Conservation (phyloP, 2,113 vertebrate genomes). For the Sminthopsis crassicaudata region DNA sequence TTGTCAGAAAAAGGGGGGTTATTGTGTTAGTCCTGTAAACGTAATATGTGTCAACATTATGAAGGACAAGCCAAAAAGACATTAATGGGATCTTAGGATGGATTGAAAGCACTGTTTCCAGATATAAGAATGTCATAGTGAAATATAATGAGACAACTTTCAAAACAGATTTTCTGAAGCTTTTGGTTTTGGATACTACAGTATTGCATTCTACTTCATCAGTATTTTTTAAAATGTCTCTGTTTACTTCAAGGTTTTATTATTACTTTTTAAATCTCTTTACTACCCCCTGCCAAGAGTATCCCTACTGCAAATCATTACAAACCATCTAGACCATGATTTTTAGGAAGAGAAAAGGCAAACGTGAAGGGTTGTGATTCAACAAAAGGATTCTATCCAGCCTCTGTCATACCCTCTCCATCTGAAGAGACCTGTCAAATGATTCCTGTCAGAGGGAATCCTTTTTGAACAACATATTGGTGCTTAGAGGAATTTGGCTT, state of each 20-base stretch:
- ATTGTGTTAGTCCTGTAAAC: no score
- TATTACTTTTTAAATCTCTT: constrained; percentile 52
- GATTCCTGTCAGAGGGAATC: no score
- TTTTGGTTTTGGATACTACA: constrained; percentile 39
- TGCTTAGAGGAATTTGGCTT: no score
- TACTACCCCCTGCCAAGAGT: constrained; percentile 34
- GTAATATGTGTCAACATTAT: no score
- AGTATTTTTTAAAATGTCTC: constrained; percentile 48
- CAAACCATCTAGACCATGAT: constrained; percentile 55
- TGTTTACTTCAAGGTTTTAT: constrained; percentile 66
- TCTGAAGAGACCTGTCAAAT: background rate
- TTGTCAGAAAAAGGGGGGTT: no score
- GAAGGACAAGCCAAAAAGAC: no score
- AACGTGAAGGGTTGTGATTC: constrained; percentile 41
- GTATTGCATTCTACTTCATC: constrained; percentile 40
- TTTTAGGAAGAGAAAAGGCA: constrained; percentile 33
- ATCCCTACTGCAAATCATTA: constrained; percentile 60
- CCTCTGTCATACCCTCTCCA: background rate
- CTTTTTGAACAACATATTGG: no score
- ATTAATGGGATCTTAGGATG: no score
- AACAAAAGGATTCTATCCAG: background rate
- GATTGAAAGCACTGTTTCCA: no score
- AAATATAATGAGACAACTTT: background rate
- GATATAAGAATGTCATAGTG: background rate
- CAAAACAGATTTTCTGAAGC: constrained; percentile 20